These are phyloP conservation scores for Prolemur simus DNA, from an alignment of 2,113 vertebrate species.

Conservation along the genomic window DNA sequence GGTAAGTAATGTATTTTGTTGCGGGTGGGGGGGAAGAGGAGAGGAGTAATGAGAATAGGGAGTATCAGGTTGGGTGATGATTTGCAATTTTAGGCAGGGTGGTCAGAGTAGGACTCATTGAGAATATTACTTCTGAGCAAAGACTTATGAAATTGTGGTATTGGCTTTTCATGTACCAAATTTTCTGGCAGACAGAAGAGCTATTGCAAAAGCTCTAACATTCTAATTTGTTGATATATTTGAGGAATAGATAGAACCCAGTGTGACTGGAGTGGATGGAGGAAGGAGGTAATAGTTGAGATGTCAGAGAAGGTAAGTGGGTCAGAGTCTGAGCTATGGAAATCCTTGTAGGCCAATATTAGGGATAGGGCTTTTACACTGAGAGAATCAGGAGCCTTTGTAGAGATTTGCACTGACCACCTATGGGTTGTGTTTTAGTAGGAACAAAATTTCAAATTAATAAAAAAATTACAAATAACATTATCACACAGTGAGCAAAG, in stretches of 20 bases:
- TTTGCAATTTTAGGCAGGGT: not conserved
- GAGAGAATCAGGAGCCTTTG: not conserved
- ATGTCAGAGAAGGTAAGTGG: not conserved
- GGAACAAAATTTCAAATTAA: not conserved
- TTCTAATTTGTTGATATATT: not conserved
- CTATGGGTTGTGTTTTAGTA: not conserved
- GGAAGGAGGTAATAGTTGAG: not conserved
- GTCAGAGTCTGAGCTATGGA: not conserved
- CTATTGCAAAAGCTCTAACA: not conserved
- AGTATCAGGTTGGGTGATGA: not conserved
- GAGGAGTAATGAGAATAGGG: not conserved
- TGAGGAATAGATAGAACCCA: not conserved
- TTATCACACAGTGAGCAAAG: not conserved
- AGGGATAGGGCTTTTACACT: not conserved
- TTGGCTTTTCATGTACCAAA: not conserved
- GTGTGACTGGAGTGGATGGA: not conserved
- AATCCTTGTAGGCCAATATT: not conserved
- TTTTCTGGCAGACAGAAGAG: not conserved
- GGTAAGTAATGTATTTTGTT: not conserved
- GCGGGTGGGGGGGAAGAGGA: not conserved
- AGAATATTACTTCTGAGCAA: not conserved
- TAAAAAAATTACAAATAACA: not conserved
- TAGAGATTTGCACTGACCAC: not conserved
- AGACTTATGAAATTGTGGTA: not conserved
- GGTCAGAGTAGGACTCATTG: not conserved